phyloP scores from a whole-genome alignment of 2,888 invertebrate species.

The Tachystola acroxantha region DNA sequence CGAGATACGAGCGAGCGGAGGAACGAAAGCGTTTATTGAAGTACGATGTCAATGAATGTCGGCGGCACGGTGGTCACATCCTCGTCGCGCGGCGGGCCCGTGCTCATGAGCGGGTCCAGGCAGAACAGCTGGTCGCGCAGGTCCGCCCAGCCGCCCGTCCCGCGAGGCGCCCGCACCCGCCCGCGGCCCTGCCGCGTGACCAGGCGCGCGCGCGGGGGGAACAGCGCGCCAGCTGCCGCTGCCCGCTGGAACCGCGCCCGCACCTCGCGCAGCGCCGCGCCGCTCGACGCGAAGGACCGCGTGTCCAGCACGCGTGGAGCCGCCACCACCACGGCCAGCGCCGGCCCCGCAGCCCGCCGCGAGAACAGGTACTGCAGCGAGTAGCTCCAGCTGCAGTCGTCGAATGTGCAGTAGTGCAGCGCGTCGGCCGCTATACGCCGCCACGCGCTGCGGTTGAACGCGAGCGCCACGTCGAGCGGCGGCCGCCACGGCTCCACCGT shows the following conservation, averaged over 20 bases:
- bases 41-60: too few species aligned
- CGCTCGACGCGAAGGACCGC: conserved; percentile 16
- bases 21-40: too few species aligned
- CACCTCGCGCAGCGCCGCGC: conserved; percentile 15
- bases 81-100: not conserved
- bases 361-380: conserved; percentile 34
- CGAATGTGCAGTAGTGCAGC: conserved; percentile 32
- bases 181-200: conserved; percentile 26
- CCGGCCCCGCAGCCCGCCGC: conserved; percentile 19
- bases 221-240: conserved; percentile 1
- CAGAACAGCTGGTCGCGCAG: conserved; percentile 40
- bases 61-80: too few species aligned
- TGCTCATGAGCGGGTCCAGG: conserved; percentile 25
- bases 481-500: conserved; percentile 40
- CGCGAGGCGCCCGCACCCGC: conserved; percentile 16
- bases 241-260: conserved; percentile 10
- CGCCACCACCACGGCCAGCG: conserved; percentile 27
- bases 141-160: conserved; percentile 41
- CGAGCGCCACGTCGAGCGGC: conserved; percentile 32
- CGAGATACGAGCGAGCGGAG: too few species aligned
- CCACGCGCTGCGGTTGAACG: conserved; percentile 42
- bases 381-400: conserved; percentile 45
- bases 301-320: conserved; percentile 23
- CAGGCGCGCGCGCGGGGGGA: conserved; percentile 21
- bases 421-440: conserved; percentile 22